Conservation (phyloP, 1,140 invertebrate genomes). For the Camponotus floridanus region DNA sequence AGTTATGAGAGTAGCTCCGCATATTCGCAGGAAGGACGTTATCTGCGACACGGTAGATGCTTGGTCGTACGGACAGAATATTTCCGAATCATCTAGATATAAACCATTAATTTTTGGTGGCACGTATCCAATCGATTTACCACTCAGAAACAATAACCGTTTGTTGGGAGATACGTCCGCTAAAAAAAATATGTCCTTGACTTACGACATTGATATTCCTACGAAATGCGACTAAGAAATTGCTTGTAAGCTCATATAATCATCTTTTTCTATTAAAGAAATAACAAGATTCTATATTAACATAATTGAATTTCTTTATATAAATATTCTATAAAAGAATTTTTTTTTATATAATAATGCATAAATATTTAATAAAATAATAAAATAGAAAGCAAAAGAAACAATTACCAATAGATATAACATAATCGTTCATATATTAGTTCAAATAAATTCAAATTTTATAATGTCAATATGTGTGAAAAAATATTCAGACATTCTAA, state of each 20-base stretch:
- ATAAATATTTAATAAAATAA: constrained; percentile 9
- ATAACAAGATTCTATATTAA: neutral
- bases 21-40: constrained; percentile 85
- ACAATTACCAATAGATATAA: neutral
- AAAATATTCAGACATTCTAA: constrained; percentile 5
- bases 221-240: constrained; percentile 78
- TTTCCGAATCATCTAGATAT: constrained; percentile 76
- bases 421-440: neutral
- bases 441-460: constrained; percentile 5
- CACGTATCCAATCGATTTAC: constrained; percentile 93
- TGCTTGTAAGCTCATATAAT: constrained; percentile 26
- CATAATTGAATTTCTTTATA: neutral
- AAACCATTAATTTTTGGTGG: constrained; percentile 92
- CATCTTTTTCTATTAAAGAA: neutral
- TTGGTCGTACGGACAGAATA: constrained; percentile 81
- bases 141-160: constrained; percentile 79
- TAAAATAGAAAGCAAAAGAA: neutral
- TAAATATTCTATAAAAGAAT: neutral
- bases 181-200: constrained; percentile 81
- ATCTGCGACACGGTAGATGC: constrained; percentile 89
- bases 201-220: constrained; percentile 89
- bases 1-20: constrained; percentile 82
- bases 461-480: neutral
- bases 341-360: neutral
- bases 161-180: constrained; percentile 46